Percentiles rank a stretch among this genome's conserved stretches.
These are phyloP conservation scores for Liposcelis brunnea DNA, from an alignment of 2,888 invertebrate species.

Conservation along the genomic window DNA sequence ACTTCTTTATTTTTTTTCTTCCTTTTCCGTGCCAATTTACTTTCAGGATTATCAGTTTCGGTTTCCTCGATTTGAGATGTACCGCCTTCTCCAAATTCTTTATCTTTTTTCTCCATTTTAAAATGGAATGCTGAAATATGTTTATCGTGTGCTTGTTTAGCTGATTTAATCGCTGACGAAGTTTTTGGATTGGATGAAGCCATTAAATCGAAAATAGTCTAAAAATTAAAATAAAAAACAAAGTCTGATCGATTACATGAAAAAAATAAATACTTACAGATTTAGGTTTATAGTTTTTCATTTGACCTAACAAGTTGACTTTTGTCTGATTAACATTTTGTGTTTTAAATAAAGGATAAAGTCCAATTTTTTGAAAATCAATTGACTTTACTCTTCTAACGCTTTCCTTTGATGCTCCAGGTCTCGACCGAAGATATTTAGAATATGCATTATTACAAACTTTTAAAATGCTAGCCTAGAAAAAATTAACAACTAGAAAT, in stretches of 20 bases:
- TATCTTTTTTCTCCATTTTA: constrained; percentile 16
- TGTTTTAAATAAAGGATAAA: constrained; percentile 45
- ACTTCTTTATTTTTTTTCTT: constrained; percentile 8
- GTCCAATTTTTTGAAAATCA: constrained; percentile 33
- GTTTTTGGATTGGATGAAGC: constrained; percentile 60
- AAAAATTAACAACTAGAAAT: constrained; percentile 12
- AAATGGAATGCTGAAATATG: constrained; percentile 29
- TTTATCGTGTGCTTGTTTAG: constrained; percentile 54
- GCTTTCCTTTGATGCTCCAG: constrained; percentile 75
- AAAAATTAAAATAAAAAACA: too few species aligned
- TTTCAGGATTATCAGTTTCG: constrained; percentile 24
- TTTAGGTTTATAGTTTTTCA: constrained; percentile 59
- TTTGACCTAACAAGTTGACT: constrained; percentile 38
- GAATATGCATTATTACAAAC: constrained; percentile 79
- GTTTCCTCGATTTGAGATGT: too few species aligned
- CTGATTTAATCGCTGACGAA: constrained; percentile 73
- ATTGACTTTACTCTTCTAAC: constrained; percentile 68
- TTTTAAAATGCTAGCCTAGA: constrained; percentile 42
- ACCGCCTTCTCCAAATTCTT: constrained; percentile 35
- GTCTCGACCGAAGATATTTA: constrained; percentile 76
- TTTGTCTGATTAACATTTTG: constrained; percentile 26
- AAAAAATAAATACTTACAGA: constrained; percentile 50
- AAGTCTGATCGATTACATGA: too few species aligned
- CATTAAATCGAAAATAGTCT: constrained; percentile 91
- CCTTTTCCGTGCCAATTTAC: constrained; percentile 14